Base-by-base conservation (phyloP, 2,797 vertebrate species). In the Momotus momota region DNA sequence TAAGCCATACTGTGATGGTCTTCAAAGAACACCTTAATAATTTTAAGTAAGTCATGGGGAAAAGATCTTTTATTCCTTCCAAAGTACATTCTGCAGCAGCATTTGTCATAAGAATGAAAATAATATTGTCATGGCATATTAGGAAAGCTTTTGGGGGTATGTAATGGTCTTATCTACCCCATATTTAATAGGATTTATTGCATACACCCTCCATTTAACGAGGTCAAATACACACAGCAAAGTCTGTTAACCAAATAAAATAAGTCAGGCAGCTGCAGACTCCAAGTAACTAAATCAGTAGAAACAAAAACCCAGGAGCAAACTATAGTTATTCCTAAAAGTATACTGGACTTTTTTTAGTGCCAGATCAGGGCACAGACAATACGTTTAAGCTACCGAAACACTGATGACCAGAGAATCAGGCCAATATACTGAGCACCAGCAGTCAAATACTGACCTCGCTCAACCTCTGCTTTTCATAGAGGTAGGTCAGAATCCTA, bases 21-120 rank as follows among this genome's bases (percentile, higher is more conserved):
- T 95, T 96, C 95, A 97, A 94, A 96, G 80, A 93, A 86, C 48
- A 91, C 93, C 83, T 90, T 88, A 83, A 90, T 69, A 90, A 95
- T 90, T 96, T 88, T 88, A 90, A 95, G 66, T 29, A 90, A 95
- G 29, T 35, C 41, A 43, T 22, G 60, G 83, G 73, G 69, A 81
- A 94, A 95, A 95, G 33, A 41, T 40, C 7, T 64, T 92, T 67
- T 81, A 51, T 61, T 57, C 55, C 18, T 91, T 74, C 57, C 52
- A 88, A 80, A 82, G 61, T 65, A 64, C 27, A 60, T 88, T 86
- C 64, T 81, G 57, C 40, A 82, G 73, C 71, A 93, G 61, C 31
- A 57, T 67, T 85, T 94, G 87, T 92, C 67, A 51, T 81, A 58
- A 72, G 86, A 95, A 91, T 90, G 88, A 95, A 94, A 95, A 94